Percentiles rank a stretch among this genome's conserved stretches.
Evolutionary conservation across 2,888 invertebrate genomes (phyloP).

Genomic region (Galerucella nymphaeae): DNA sequence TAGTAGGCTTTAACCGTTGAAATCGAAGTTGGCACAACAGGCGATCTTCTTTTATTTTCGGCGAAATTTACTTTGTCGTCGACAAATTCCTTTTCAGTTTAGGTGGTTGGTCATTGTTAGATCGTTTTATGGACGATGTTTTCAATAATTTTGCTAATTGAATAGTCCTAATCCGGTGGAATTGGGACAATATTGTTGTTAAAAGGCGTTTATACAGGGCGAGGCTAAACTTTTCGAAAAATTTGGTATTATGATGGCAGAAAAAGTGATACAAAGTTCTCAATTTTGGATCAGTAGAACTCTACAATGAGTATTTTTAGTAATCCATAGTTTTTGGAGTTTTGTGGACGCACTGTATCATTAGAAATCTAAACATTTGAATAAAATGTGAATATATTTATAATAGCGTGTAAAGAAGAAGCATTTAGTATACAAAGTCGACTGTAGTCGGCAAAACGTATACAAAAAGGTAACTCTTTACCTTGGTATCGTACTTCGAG

Average conservation of each 20-base stretch:
- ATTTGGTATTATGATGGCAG: no score
- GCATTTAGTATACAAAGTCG: conserved; percentile 6
- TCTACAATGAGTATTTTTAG: no score
- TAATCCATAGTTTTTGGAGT: no score
- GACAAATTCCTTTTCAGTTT: conserved; percentile 21
- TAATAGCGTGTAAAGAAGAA: neutral
- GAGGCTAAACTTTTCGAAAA: no score
- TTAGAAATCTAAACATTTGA: neutral
- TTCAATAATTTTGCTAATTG: conserved; percentile 26
- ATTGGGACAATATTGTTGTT: neutral
- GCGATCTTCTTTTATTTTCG: conserved; percentile 30
- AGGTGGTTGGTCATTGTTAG: conserved; percentile 6
- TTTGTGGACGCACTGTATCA: neutral
- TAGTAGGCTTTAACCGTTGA: conserved; percentile 29
- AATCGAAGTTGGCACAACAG: conserved; percentile 44
- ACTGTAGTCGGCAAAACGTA: conserved; percentile 13
- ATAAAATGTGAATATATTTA: conserved; percentile 13
- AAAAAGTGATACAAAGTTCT: no score
- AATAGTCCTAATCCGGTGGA: conserved; percentile 8
- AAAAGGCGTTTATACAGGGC: neutral
- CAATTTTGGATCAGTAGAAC: no score
- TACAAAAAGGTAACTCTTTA: conserved; percentile 22
- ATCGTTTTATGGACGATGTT: conserved; percentile 14
- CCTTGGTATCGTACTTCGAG: conserved; percentile 19
- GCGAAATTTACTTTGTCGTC: conserved; percentile 18